Evolutionary conservation across 2,797 vertebrate species (phyloP).

Genomic region (Anabas testudineus): DNA sequence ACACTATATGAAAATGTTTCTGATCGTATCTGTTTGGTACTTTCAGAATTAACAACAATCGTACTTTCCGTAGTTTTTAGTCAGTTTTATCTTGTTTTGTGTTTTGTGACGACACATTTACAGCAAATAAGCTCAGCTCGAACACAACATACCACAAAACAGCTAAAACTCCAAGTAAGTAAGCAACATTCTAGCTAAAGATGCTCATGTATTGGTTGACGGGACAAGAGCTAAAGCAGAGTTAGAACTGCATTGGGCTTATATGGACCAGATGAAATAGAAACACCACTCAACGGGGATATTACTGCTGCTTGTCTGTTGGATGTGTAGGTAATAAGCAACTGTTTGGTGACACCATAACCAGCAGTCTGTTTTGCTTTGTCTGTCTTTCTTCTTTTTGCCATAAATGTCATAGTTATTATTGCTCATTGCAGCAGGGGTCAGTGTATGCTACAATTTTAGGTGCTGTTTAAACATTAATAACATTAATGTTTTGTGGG

Average conservation of each 20-base stretch:
- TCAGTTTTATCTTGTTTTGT: conserved; percentile 1
- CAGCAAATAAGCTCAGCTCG: background rate
- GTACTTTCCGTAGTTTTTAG: background rate
- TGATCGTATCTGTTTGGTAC: too few relatives aligned
- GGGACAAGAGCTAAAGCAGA: background rate
- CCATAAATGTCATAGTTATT: too few relatives aligned
- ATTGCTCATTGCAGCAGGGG: too few relatives aligned
- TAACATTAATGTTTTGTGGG: background rate
- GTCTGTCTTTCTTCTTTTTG: too few relatives aligned
- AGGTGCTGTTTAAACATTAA: too few relatives aligned
- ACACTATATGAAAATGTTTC: background rate
- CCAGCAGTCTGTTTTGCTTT: too few relatives aligned
- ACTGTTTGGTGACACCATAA: background rate
- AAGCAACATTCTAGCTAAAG: background rate
- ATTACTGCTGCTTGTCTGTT: background rate
- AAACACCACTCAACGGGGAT: background rate
- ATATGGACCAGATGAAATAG: background rate
- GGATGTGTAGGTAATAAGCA: background rate
- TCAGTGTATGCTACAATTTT: too few relatives aligned
- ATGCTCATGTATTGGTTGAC: too few relatives aligned
- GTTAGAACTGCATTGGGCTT: background rate
- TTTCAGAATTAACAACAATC: too few relatives aligned
- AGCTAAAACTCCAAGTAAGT: background rate
- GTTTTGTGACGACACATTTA: background rate
- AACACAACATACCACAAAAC: background rate